A percentile compares a stretch with the other conserved stretches of the same genome.
Evolutionary conservation across 2,113 vertebrate species (phyloP).

Genomic region (Lasiurus cinereus): DNA sequence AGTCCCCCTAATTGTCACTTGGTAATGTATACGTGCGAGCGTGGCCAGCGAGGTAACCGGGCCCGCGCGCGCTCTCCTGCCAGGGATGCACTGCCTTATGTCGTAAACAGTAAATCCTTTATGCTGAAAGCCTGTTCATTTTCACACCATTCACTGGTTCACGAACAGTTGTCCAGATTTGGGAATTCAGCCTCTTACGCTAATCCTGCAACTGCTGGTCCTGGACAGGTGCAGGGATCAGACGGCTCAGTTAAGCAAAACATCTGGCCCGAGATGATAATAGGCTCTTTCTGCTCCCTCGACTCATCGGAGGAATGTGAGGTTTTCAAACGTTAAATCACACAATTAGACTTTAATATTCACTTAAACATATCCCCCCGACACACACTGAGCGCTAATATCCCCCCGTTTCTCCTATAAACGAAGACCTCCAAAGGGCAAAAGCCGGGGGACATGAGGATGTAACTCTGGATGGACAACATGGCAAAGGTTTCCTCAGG

Average conservation of each 20-base stretch:
- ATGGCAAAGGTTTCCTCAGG: neutral
- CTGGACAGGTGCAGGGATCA: slow-evolving; percentile 93
- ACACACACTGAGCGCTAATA: neutral
- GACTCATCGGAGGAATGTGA: slow-evolving; percentile 85
- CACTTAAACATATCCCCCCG: neutral
- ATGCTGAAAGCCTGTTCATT: slow-evolving; percentile 89
- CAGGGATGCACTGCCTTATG: slow-evolving; percentile 88
- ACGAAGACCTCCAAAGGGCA: neutral
- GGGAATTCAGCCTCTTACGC: slow-evolving; percentile 88
- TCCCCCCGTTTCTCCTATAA: slow-evolving; percentile 12
- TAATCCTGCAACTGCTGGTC: slow-evolving; percentile 93
- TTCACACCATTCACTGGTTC: slow-evolving; percentile 91
- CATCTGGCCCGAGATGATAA: slow-evolving; percentile 92
- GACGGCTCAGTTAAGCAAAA: slow-evolving; percentile 91
- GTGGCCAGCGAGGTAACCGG: slow-evolving; percentile 78
- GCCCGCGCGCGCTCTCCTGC: slow-evolving; percentile 80
- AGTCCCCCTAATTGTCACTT: slow-evolving; percentile 86
- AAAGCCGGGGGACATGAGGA: neutral
- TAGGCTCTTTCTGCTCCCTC: slow-evolving; percentile 88
- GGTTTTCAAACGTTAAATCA: slow-evolving; percentile 88
- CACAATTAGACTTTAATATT: slow-evolving; percentile 84
- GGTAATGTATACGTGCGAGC: slow-evolving; percentile 87
- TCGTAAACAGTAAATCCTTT: slow-evolving; percentile 91
- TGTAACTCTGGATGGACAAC: neutral
- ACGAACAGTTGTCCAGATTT: slow-evolving; percentile 92